Percentiles rank a stretch among this genome's conserved stretches.
These are phyloP conservation scores for Phataginus tetradactyla DNA, from an alignment of 2,797 vertebrate species.

Conservation along the genomic window DNA sequence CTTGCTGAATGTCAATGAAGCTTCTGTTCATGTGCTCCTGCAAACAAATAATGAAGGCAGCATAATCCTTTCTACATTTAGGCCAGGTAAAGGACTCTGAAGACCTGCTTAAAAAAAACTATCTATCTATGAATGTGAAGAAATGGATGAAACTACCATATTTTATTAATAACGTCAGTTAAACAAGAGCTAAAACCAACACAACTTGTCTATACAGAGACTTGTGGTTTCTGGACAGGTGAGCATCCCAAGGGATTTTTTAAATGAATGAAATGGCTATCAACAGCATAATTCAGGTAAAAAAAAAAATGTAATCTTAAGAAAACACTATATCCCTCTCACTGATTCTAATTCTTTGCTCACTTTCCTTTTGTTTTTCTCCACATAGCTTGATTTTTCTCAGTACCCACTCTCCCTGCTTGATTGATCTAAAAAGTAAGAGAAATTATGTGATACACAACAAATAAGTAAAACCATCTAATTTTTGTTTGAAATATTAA, in stretches of 20 bases:
- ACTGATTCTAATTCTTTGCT: background rate
- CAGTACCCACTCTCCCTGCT: background rate
- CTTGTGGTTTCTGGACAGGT: background rate
- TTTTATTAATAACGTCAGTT: background rate
- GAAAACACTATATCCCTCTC: background rate
- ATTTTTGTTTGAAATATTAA: background rate
- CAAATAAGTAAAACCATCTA: background rate
- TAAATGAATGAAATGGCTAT: background rate
- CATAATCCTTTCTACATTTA: background rate
- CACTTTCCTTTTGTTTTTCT: background rate
- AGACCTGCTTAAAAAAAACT: background rate
- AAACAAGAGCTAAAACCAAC: background rate
- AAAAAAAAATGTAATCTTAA: background rate
- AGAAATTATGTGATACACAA: background rate
- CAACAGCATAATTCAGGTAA: background rate
- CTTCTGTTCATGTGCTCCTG: background rate
- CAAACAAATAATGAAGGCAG: conserved; percentile 3
- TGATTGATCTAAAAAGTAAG: background rate
- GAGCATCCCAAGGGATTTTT: background rate
- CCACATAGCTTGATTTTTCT: background rate
- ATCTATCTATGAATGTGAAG: background rate
- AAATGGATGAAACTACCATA: background rate
- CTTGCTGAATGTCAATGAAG: conserved; percentile 3
- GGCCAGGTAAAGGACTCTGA: background rate
- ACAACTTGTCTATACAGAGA: background rate